Evolutionary conservation across 2,888 invertebrate species (phyloP).

Genomic region (Acanthoscelides obtectus): DNA sequence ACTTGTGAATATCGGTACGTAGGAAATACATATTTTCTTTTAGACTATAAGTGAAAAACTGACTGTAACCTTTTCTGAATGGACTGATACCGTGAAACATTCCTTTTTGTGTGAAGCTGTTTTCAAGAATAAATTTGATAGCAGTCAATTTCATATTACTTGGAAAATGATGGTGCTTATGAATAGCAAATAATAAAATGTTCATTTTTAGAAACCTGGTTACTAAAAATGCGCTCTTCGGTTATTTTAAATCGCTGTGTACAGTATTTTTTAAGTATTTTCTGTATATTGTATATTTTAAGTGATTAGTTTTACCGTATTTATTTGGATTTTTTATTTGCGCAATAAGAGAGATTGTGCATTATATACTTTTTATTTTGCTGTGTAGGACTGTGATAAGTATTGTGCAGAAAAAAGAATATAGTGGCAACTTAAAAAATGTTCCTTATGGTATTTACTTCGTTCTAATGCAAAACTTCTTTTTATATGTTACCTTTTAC

Average conservation of each 20-base stretch:
- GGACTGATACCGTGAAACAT: slow-evolving; percentile 3
- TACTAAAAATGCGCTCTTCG: neutral
- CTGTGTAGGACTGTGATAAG: slow-evolving; percentile 43
- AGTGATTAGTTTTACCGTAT: neutral
- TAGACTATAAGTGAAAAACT: neutral
- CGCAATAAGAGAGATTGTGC: neutral
- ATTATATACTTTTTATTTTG: slow-evolving; percentile 21
- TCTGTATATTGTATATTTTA: slow-evolving; percentile 5
- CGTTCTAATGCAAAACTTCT: neutral
- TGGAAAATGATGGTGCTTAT: slow-evolving; percentile 28
- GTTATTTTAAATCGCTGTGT: neutral
- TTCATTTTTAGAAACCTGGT: neutral
- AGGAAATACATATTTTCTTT: neutral
- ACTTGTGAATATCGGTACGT: neutral
- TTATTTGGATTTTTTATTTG: neutral
- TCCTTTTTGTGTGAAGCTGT: slow-evolving; percentile 1
- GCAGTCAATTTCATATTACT: slow-evolving; percentile 30
- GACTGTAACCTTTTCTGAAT: neutral
- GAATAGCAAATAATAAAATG: slow-evolving; percentile 10
- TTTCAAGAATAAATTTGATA: slow-evolving; percentile 33
- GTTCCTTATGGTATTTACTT: slow-evolving; percentile 6
- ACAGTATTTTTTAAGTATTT: slow-evolving; percentile 8
- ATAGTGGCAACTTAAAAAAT: slow-evolving; percentile 13
- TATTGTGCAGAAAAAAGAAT: slow-evolving; percentile 19
- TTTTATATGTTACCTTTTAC: neutral